Evolutionary conservation across 2,888 invertebrate genomes (phyloP).

Genomic region (Mythimna ferrago): DNA sequence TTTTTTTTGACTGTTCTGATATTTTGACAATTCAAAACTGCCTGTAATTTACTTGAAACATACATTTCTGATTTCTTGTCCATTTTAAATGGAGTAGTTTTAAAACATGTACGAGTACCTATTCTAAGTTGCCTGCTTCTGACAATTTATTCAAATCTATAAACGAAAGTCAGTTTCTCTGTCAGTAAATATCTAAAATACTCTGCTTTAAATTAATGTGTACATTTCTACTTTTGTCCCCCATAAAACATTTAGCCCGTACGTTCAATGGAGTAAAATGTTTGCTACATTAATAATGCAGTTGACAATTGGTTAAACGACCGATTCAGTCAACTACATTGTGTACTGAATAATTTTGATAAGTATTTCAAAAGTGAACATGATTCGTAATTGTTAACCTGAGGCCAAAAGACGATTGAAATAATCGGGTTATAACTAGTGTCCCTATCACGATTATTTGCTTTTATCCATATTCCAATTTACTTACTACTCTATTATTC

Average conservation of each 20-base stretch:
- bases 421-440: not conserved
- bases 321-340: slow-evolving; percentile 18
- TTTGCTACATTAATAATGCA: slow-evolving; percentile 44
- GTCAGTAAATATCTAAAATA: not conserved
- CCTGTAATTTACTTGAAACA: too few species aligned
- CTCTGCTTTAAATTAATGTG: not conserved
- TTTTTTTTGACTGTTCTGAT: too few species aligned
- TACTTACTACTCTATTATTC: too few species aligned
- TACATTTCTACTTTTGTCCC: slow-evolving; percentile 20
- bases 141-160: too few species aligned
- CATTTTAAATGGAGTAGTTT: too few species aligned
- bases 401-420: not conserved
- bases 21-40: too few species aligned
- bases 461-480: too few species aligned
- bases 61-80: too few species aligned
- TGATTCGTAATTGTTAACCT: not conserved
- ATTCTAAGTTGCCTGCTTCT: too few species aligned
- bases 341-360: slow-evolving; percentile 24
- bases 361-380: not conserved
- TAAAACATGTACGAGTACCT: too few species aligned
- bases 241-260: slow-evolving; percentile 17
- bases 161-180: too few species aligned
- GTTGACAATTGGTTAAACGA: slow-evolving; percentile 20
- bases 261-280: slow-evolving; percentile 15
- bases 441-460: not conserved